phyloP scores from a whole-genome alignment of 2,113 vertebrate species.

The Fulica atra region DNA sequence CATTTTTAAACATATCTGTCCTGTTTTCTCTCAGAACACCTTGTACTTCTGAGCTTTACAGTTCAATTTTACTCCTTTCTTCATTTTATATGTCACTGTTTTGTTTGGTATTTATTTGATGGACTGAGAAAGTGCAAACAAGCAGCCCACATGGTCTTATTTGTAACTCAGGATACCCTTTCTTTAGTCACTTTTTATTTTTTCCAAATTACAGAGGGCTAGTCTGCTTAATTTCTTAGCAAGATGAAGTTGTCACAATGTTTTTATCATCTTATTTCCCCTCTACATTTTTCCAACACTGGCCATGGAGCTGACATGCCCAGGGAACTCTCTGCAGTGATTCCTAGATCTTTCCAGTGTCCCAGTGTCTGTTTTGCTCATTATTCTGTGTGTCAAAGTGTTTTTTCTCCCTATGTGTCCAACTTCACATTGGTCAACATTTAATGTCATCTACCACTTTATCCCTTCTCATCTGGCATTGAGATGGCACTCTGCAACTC shows the following conservation, averaged over 20 bases:
- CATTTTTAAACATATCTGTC: neutral
- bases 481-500: neutral
- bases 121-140: neutral
- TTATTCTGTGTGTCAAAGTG: neutral
- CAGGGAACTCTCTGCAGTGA: neutral
- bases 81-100: neutral
- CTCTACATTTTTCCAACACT: neutral
- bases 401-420: neutral
- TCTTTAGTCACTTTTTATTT: neutral
- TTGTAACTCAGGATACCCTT: neutral
- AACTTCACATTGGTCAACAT: neutral
- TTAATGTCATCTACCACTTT: neutral
- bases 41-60: neutral
- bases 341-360: neutral
- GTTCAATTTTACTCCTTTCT: neutral
- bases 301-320: neutral
- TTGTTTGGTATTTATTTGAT: neutral
- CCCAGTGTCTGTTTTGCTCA: neutral
- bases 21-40: neutral
- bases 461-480: neutral
- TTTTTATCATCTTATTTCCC: neutral
- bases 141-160: neutral
- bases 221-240: neutral
- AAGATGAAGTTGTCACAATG: neutral
- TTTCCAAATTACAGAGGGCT: neutral